phyloP scores from a whole-genome alignment of 1,140 invertebrate species.

The Penaeus vannamei region DNA sequence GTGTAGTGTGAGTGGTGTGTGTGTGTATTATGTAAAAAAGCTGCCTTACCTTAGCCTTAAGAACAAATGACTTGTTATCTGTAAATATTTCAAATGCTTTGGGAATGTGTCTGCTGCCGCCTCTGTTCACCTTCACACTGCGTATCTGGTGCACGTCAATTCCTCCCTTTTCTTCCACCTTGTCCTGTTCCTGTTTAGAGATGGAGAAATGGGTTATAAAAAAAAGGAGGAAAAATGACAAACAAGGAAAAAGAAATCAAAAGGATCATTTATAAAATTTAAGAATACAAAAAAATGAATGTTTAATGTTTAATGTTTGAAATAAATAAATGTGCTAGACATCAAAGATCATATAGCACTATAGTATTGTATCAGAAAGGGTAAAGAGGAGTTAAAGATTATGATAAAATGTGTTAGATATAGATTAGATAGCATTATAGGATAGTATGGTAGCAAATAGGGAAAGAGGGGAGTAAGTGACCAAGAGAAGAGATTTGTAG shows the following conservation, averaged over 20 bases:
- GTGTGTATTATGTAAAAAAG: neutral
- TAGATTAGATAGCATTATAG: too few species aligned
- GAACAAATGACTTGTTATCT: constrained; percentile 89
- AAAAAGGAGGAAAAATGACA: neutral
- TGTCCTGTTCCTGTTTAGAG: constrained; percentile 59
- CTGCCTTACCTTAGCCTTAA: constrained; percentile 83
- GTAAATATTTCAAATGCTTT: constrained; percentile 98
- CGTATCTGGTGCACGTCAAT: constrained; percentile 91
- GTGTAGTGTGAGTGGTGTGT: neutral
- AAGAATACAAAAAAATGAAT: too few species aligned
- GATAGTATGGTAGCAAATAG: too few species aligned
- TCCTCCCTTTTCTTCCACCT: constrained; percentile 66
- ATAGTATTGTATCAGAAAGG: too few species aligned
- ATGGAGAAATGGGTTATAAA: neutral
- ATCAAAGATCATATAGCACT: too few species aligned
- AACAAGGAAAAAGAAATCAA: constrained; percentile 18
- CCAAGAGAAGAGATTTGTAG: too few species aligned
- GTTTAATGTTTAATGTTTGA: too few species aligned
- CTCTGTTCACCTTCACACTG: constrained; percentile 88
- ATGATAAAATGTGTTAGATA: too few species aligned
- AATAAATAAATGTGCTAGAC: too few species aligned
- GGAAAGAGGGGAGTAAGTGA: too few species aligned
- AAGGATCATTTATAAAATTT: too few species aligned
- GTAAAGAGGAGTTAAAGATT: too few species aligned
- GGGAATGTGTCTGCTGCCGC: constrained; percentile 85